A percentile compares a stretch with the other conserved stretches of the same genome.
These are phyloP conservation scores for Lerista edwardsae DNA, from an alignment of 2,797 vertebrate genomes.

Conservation along the genomic window DNA sequence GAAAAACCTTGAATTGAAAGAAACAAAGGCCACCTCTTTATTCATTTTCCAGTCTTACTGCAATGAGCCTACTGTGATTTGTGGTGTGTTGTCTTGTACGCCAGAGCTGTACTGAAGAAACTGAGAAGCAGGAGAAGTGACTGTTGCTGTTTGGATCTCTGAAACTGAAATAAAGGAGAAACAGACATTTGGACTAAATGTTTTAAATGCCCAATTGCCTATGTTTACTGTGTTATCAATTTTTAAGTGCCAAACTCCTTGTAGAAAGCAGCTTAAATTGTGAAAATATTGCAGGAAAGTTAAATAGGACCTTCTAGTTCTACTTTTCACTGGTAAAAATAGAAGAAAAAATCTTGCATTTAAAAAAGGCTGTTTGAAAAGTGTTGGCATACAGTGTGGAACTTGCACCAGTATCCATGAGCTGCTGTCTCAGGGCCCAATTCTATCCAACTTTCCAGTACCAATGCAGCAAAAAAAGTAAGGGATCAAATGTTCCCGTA, in stretches of 20 bases:
- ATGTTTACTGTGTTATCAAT: not conserved
- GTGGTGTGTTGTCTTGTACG: not conserved
- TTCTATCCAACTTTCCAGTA: no score
- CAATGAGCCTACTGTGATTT: no score
- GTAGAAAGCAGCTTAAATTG: not conserved
- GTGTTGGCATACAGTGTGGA: slow-evolving; percentile 28
- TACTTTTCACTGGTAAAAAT: not conserved
- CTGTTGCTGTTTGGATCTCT: not conserved
- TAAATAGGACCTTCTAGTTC: not conserved
- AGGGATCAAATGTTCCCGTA: no score
- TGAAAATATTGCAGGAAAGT: fast-evolving
- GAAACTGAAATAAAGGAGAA: not conserved
- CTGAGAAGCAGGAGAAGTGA: not conserved
- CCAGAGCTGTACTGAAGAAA: not conserved
- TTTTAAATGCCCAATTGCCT: not conserved
- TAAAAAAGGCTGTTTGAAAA: slow-evolving; percentile 25
- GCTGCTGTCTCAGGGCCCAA: slow-evolving; percentile 67
- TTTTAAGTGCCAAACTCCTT: not conserved
- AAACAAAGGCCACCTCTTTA: not conserved
- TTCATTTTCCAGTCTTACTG: not conserved
- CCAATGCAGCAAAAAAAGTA: no score
- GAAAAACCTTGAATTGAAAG: not conserved
- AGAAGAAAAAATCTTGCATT: slow-evolving; percentile 24
- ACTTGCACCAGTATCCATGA: slow-evolving; percentile 53
- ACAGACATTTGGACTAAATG: not conserved